phyloP scores from a whole-genome alignment of 2,888 invertebrate genomes.

The Heterodera filipjevi region DNA sequence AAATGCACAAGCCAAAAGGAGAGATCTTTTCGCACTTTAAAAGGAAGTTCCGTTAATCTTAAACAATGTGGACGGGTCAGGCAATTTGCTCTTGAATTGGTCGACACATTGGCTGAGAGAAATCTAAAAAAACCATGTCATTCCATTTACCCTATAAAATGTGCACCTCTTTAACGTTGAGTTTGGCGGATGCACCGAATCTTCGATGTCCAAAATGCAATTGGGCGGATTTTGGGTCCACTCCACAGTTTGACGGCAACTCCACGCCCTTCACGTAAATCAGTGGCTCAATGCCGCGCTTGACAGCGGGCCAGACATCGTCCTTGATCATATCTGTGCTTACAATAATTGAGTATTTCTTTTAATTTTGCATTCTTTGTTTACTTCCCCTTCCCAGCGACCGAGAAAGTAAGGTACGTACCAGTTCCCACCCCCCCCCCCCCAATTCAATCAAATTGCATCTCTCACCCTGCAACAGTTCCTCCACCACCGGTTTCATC shows the following conservation, averaged over 20 bases:
- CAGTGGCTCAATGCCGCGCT: constrained; percentile 58
- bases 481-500: constrained; percentile 58
- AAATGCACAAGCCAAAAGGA: background rate
- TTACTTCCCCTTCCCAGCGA: background rate
- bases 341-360: background rate
- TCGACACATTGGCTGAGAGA: constrained; percentile 40
- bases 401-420: constrained; percentile 1
- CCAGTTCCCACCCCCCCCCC: background rate
- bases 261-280: constrained; percentile 58
- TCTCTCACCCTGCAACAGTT: constrained; percentile 52
- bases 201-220: constrained; percentile 54
- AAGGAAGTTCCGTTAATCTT: constrained; percentile 28
- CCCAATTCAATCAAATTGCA: background rate
- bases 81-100: constrained; percentile 46
- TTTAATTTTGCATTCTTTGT: background rate
- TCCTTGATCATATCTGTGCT: constrained; percentile 61
- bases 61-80: constrained; percentile 47
- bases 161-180: constrained; percentile 37
- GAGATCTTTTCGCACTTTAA: constrained; percentile 1
- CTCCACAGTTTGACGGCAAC: constrained; percentile 58
- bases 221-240: constrained; percentile 56
- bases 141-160: constrained; percentile 1
- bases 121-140: constrained; percentile 24
- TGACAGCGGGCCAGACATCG: constrained; percentile 62
- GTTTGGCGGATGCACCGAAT: constrained; percentile 43